Base-by-base conservation (phyloP, 1,140 invertebrate genomes). In the Zaprionus ghesquierei region DNA sequence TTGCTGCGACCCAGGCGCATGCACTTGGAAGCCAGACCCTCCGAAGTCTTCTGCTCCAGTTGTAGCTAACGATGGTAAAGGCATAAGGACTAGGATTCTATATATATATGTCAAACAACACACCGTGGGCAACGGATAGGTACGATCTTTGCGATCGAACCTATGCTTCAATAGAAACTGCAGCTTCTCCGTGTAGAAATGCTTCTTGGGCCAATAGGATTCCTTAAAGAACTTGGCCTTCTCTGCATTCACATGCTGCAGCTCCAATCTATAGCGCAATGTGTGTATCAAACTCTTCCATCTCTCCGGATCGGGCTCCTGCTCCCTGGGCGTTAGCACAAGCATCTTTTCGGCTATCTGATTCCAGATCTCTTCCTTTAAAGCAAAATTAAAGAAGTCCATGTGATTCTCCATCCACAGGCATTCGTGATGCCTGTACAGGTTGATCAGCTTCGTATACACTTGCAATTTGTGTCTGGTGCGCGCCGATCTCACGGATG, bases 371-470 rank as follows among this genome's bases (percentile, higher is more conserved):
- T 44, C 1, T 3, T 77, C 69, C 35, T 63, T 87, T 1, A 65
- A 22, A 0, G 27, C 29, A 2, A 77, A 68, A 38, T 87, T 80
- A n/a, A 66, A 71, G n/a, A 75, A 87, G 22, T 87, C 63, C 15
- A 50, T 65, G 44, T 79, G 46, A 8, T 53, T 56, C n/a, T 89
- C 61, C 58, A 80, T 82, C 84, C 84, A 87, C 15, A 87, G 50
- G 13, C 79, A 89, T 23, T 79, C 60, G 5, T 89, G 18, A 6
- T 65, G 9, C 3, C 35, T 69, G 31, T 84, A 87, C 2, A 87
- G 51, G 29, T 73, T 64, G 12, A 87, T 80, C 8, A 87, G 18
- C 22, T 87, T 87, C 0, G 58, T 9, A 29, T 86, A 55, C 2
- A 15, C 49, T 41, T 0, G 22, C 6, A 33, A 13, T 46, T 15